These are phyloP conservation scores for Gnathonemus echidnorhynchus DNA, from an alignment of 2,113 vertebrate species.

Conservation along the genomic window DNA sequence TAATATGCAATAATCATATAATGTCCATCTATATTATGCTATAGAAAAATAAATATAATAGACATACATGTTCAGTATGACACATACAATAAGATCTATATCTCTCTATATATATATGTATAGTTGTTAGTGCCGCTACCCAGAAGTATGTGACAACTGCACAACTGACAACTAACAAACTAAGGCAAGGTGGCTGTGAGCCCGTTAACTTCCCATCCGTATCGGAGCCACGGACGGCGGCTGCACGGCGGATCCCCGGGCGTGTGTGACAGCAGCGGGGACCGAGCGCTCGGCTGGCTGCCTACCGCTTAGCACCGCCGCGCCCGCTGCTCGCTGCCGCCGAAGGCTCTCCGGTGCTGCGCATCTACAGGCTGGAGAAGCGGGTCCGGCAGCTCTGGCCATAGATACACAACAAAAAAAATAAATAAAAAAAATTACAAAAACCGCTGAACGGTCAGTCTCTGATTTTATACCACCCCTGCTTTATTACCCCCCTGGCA, in stretches of 20 bases:
- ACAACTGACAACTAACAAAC: background rate
- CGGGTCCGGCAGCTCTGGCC: constrained; percentile 39
- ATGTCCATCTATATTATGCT: background rate
- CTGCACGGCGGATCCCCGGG: background rate
- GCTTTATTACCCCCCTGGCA: background rate
- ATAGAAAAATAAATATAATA: background rate
- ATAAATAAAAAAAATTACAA: background rate
- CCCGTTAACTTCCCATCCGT: background rate
- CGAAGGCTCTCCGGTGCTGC: constrained; percentile 1
- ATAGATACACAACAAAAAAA: constrained; percentile 18
- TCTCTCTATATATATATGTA: background rate
- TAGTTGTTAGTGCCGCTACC: background rate
- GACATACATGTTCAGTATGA: background rate
- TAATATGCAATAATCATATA: background rate
- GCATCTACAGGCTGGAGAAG: constrained; percentile 12
- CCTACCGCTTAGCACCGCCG: background rate
- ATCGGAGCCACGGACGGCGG: background rate
- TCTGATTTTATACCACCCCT: background rate
- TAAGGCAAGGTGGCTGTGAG: background rate
- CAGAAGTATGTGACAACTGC: background rate
- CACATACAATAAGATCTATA: background rate
- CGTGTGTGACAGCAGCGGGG: background rate
- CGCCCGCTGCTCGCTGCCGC: constrained; percentile 33
- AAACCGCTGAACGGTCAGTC: constrained; percentile 11
- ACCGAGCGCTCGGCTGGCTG: background rate